A percentile compares a stretch with the other conserved stretches of the same genome.
These are phyloP conservation scores for Phoebastria nigripes DNA, from an alignment of 2,797 vertebrate species.

Conservation along the genomic window DNA sequence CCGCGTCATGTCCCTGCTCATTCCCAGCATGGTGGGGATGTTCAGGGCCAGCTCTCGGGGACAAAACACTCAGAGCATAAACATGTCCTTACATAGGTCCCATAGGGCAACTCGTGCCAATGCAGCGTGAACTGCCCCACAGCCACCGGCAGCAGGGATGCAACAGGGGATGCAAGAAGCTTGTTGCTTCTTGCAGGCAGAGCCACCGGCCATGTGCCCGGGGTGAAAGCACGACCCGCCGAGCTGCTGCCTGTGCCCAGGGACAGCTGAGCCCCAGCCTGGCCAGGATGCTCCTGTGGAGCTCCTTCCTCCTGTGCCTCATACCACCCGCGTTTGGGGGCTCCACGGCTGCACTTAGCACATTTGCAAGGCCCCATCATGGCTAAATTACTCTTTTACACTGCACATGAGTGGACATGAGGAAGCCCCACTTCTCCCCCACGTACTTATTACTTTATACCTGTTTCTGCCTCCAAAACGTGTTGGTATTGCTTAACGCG, in stretches of 20 bases:
- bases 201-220: fast-evolving
- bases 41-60: neutral
- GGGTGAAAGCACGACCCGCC: fast-evolving
- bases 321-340: fast-evolving
- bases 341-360: neutral
- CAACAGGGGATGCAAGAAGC: neutral
- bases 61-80: neutral
- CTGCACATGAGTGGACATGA: neutral
- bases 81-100: neutral
- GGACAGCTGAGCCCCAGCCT: neutral
- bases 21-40: fast-evolving
- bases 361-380: neutral
- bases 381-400: neutral
- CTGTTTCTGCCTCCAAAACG: fast-evolving
- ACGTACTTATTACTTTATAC: neutral
- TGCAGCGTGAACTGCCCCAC: fast-evolving
- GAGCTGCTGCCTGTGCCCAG: neutral
- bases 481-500: fast-evolving
- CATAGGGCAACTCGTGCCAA: neutral
- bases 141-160: fast-evolving
- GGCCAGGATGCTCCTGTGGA: neutral
- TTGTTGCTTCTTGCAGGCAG: neutral
- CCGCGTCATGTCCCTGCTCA: fast-evolving
- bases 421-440: neutral
- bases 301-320: neutral